These are phyloP conservation scores for Dryoscopus gambensis DNA, from an alignment of 2,113 vertebrate genomes.

Conservation along the genomic window DNA sequence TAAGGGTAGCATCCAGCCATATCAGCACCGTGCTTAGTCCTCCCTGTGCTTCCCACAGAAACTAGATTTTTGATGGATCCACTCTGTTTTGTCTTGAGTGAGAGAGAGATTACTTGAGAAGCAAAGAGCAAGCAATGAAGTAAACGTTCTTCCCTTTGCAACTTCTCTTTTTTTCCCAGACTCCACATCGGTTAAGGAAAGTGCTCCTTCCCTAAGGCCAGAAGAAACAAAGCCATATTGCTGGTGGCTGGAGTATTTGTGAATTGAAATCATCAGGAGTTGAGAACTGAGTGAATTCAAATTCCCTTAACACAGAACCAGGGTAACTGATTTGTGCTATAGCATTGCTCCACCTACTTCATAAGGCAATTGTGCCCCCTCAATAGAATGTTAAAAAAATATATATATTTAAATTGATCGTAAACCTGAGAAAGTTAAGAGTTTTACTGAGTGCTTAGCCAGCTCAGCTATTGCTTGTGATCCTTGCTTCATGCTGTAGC, in stretches of 20 bases:
- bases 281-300: neutral
- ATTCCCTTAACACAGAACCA: neutral
- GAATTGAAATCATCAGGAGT: neutral
- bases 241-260: neutral
- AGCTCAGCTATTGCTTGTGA: conserved; percentile 1
- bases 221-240: neutral
- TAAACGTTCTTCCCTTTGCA: neutral
- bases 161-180: neutral
- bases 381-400: neutral
- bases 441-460: conserved; percentile 7
- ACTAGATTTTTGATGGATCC: no score
- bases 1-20: no score
- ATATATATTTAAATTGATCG: neutral
- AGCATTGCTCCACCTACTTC: neutral
- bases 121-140: no score
- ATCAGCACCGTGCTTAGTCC: no score
- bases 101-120: no score
- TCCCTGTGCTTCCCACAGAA: no score
- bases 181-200: neutral
- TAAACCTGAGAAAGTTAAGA: neutral
- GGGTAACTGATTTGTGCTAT: neutral
- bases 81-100: no score
- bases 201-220: neutral
- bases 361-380: neutral
- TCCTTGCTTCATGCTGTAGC: neutral